A percentile compares a stretch with the other conserved stretches of the same genome.
phyloP scores from a whole-genome alignment of 1,140 invertebrate species.

The Diploscapter pachys region DNA sequence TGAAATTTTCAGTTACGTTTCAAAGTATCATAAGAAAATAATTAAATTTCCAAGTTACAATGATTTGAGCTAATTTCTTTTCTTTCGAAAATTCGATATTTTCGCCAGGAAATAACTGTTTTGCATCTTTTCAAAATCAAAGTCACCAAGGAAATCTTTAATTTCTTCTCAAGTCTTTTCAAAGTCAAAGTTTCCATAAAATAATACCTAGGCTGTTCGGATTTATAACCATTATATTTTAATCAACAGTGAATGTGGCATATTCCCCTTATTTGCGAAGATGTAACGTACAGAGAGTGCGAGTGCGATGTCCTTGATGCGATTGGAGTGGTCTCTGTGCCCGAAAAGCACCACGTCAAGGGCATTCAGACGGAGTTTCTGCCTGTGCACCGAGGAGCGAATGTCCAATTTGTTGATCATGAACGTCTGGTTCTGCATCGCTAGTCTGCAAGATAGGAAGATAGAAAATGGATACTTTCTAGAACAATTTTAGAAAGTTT shows the following conservation, averaged over 20 bases:
- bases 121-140: too few relatives aligned
- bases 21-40: too few relatives aligned
- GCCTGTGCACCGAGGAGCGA: constrained; percentile 62
- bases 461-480: constrained; percentile 12
- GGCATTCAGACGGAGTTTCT: constrained; percentile 64
- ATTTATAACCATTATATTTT: background rate
- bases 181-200: too few relatives aligned
- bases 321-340: constrained; percentile 57
- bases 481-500: too few relatives aligned
- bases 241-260: constrained; percentile 3
- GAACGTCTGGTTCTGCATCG: constrained; percentile 57
- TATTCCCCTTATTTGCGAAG: background rate
- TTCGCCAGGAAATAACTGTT: too few relatives aligned
- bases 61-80: too few relatives aligned
- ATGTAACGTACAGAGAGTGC: constrained; percentile 26
- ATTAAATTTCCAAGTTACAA: too few relatives aligned
- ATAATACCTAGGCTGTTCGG: background rate
- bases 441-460: constrained; percentile 52
- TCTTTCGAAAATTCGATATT: too few relatives aligned
- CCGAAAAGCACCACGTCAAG: constrained; percentile 64
- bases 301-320: constrained; percentile 48
- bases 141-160: too few relatives aligned
- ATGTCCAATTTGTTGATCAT: constrained; percentile 60
- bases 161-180: too few relatives aligned
- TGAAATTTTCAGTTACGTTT: too few relatives aligned